Percentiles rank a stretch among this genome's conserved stretches.
Evolutionary conservation across 2,113 vertebrate genomes (phyloP).

Genomic region (Emberiza fucata): DNA sequence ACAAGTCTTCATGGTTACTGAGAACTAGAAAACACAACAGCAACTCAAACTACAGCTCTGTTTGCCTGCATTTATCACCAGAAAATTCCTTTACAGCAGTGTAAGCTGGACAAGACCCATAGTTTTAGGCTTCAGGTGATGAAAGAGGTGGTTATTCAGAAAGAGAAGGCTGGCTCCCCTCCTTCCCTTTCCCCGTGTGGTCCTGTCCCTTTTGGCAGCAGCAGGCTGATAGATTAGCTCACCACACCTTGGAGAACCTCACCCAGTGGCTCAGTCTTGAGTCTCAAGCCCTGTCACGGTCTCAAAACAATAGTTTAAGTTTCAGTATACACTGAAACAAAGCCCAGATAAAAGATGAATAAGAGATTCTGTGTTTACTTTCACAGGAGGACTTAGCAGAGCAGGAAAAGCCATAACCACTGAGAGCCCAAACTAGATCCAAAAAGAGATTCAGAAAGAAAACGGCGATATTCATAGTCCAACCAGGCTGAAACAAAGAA

Average conservation of each 20-base stretch:
- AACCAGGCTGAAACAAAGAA: neutral
- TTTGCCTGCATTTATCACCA: neutral
- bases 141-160: neutral
- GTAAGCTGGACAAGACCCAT: neutral
- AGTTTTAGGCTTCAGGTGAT: neutral
- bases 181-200: neutral
- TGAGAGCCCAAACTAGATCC: neutral
- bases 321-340: constrained; percentile 14
- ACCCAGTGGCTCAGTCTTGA: neutral
- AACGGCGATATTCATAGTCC: neutral
- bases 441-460: neutral
- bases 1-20: neutral
- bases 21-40: neutral
- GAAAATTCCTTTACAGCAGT: neutral
- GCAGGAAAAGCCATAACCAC: neutral
- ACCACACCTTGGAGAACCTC: constrained; percentile 26
- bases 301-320: neutral
- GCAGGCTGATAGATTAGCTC: neutral
- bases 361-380: neutral
- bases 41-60: neutral
- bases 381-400: neutral
- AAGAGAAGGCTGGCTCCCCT: neutral
- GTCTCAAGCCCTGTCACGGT: neutral
- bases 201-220: neutral
- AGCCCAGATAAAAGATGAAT: constrained; percentile 13